Evolutionary conservation across 2,113 vertebrate genomes (phyloP), one percentile per base, ranked within the genome.

Genomic region (Daubentonia madagascariensis): DNA sequence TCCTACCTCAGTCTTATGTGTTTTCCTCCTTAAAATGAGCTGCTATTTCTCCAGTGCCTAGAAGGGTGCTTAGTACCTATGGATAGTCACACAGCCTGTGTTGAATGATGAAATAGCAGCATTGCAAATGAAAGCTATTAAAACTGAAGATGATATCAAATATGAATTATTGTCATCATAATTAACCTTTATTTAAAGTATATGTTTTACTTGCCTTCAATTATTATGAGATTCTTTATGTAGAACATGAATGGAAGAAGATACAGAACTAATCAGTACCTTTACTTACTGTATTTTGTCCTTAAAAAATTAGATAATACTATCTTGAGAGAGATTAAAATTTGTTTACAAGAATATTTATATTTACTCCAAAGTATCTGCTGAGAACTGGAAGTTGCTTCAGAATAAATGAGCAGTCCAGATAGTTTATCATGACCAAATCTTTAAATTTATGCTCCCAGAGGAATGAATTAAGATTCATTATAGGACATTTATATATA

Each of bases 11-110:
- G 3, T 23, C 7, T 43, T 79, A 25, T 52, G 4, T 67, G 4
- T 57, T 12, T 93, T 5, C 20, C 8, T 32, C 4, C 4, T 7
- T 45, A 22, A 22, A 7, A 8, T 45, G n/a, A 61, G 45, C 18
- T 68, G 6, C 13, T 54, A 6, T 32, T 95, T 76, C 48, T 17
- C 5, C 18, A 32, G 2, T 45, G 6, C 3, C 2, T 22, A 32
- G 8, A n/a, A 40, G 1, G 54, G 2, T n/a, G 4, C 0, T 52
- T 16, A 54, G 7, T 30, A 37, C 5, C 37, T 79, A 70, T 2
- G 75, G n/a, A 52, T 45, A 50, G 11, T 48, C 25, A 70, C 35
- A 43, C 48, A 67, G 25, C 9, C 32, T 23, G 1, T 23, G 20
- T 43, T 94, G 59, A 73, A 57, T 63, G 25, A 50, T 72, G 12